Base-by-base conservation (phyloP, 2,797 vertebrate species). In the Urocyon cinereoargenteus region DNA sequence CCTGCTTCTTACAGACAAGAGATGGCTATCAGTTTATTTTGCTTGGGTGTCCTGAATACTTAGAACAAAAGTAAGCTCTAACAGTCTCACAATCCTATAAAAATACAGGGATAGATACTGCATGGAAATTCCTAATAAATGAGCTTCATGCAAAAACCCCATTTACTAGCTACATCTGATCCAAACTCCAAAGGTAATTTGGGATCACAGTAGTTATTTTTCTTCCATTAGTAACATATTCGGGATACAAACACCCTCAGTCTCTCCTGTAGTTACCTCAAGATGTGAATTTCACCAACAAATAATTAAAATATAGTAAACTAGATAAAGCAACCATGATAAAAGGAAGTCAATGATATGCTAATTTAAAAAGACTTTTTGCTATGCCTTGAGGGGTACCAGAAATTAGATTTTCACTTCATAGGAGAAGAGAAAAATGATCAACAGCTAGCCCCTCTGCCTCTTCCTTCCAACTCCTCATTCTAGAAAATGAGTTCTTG, bases 281-380 rank as follows among this genome's bases (percentile, higher is more conserved):
- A 82, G 34, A 85, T 85, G 21, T 92, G 24, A 49, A 70, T 88
- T 94, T 96, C 40, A 34, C 28, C 62, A 70, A 88, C 45, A 96
- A 95, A 81, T 57, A 96, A 90, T 95, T 88, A 82, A 73, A 91
- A 94, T 91, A 78, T 77, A n/a, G 91, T 93, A 87, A 95, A 87
- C 13, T 82, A 70, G 62, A 85, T 62, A n/a, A 95, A 72, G 55
- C 49, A 97, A 83, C 40, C 53, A 14, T 62, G 49, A 66, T 86
- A 66, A 96, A 93, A 86, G 10, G 84, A 94, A 89, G 40, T 96
- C 86, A 86, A 57, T 83, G 86, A 92, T 83, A 90, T 57, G 36
- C 26, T 83, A 72, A 96, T 91, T 86, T 66, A 18, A 85, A 78
- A 92, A 24, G 19, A 18, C 1, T 40, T 66, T 92, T 79, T 79